Evolutionary conservation across 2,888 invertebrate species (phyloP), one percentile per base, ranked within the genome.

Genomic region (Mycogona germanica): DNA sequence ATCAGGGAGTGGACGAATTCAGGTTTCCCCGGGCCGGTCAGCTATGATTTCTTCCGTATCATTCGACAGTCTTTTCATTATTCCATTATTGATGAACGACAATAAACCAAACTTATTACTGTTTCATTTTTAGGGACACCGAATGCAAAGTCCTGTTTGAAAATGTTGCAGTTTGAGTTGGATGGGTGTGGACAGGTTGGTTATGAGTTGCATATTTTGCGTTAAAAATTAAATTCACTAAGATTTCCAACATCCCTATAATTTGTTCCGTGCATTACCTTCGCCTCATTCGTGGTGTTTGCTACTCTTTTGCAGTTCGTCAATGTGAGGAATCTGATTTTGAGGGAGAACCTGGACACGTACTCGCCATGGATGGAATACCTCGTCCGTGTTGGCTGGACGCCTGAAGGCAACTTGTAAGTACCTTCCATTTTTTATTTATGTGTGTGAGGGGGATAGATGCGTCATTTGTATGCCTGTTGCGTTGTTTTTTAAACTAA

Each of bases 351-450:
- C 0, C 70, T 91, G n/a, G 76, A 80, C 45, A 79, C 81, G 51
- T 76, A 87, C 57, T 92, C 92, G 68, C 87, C 91, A 0, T 89
- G 89, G 87, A 81, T 87, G 73, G 97, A 98, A 67, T 98, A 98
- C 71, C 76, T 98, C 59, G 88, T 93, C 0, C 73, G 97, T 60
- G 88, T 87, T 14, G 96, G 95, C 0, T 98, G 97, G 96, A 88
- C 88, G 0, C 87, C 89, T 0, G 85, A 89, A 67, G 86, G 88
- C 28, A 79, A 84, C 64, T 83, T 79, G 93, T 93, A 72, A 80
- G 84, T 76, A 28, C 2, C 53, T 40, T 53, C 48, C 42, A 2
- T 30, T 55, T 32, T 55, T 48, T 21, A 19, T 38, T 45, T 14
- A 29, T 21, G 19, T 44, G 3, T 42, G 19, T 40, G 12, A 37